Evolutionary conservation across 2,888 invertebrate genomes (phyloP).

Genomic region (Cremastinae sp.): DNA sequence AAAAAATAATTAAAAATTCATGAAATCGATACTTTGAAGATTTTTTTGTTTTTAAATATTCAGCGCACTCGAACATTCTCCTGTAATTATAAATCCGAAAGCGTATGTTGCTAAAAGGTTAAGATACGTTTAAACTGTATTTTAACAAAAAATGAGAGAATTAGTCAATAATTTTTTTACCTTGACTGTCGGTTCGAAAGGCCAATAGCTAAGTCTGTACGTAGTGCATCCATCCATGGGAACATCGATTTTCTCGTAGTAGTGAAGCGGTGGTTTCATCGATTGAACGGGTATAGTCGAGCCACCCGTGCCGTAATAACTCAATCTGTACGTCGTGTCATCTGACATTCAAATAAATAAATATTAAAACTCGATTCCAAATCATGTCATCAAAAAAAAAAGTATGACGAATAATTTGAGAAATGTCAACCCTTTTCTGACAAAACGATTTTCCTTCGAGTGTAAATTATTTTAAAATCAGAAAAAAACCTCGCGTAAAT

Average conservation of each 20-base stretch:
- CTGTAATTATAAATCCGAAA: no score
- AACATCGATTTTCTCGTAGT: constrained; percentile 81
- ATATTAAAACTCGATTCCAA: constrained; percentile 26
- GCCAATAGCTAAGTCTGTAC: constrained; percentile 83
- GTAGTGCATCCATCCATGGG: constrained; percentile 83
- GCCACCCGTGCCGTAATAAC: constrained; percentile 83
- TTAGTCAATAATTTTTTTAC: constrained; percentile 39
- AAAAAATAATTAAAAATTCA: no score
- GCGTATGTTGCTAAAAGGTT: no score
- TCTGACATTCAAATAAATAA: constrained; percentile 75
- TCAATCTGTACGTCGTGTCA: constrained; percentile 85
- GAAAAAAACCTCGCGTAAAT: no score
- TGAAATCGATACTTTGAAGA: no score
- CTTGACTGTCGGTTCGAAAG: constrained; percentile 68
- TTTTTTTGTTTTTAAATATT: no score
- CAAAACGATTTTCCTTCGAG: no score
- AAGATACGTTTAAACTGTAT: not conserved
- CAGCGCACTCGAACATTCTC: no score
- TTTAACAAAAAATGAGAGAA: not conserved
- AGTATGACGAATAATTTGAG: not conserved
- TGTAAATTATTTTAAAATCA: no score
- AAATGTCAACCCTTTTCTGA: not conserved
- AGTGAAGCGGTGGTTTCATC: constrained; percentile 80
- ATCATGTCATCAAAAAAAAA: not conserved
- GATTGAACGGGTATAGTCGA: constrained; percentile 78